Percentiles rank a stretch among this genome's conserved stretches.
Evolutionary conservation across 1,140 invertebrate species (phyloP).

Genomic region (Amyelois transitella): DNA sequence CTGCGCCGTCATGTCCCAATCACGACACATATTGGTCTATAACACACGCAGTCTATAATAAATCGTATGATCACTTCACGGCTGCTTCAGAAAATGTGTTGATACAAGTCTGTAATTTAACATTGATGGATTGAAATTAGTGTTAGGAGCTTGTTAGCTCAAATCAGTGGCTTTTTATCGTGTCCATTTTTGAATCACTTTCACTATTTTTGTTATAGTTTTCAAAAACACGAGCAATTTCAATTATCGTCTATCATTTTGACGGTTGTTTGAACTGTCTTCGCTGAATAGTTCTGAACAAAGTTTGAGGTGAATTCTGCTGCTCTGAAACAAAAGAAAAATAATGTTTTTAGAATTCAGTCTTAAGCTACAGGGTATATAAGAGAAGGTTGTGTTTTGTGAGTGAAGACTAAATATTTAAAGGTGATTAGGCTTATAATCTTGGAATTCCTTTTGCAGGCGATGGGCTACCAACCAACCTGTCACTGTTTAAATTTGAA

Average conservation of each 20-base stretch:
- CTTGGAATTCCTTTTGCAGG: too few species aligned
- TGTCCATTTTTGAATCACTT: conserved; percentile 13
- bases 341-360: too few species aligned
- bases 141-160: conserved; percentile 38
- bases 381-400: too few species aligned
- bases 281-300: neutral
- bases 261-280: neutral
- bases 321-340: conserved; percentile 30
- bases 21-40: conserved; percentile 81
- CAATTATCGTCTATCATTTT: conserved; percentile 62
- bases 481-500: too few species aligned
- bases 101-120: conserved; percentile 90
- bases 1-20: conserved; percentile 83
- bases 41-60: conserved; percentile 31
- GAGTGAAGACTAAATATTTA: too few species aligned
- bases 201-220: neutral
- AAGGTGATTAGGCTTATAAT: too few species aligned
- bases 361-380: too few species aligned
- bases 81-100: conserved; percentile 90
- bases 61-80: conserved; percentile 76
- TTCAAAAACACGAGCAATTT: conserved; percentile 13
- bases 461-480: too few species aligned
- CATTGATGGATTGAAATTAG: conserved; percentile 74
- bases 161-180: conserved; percentile 27
- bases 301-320: neutral